phyloP scores from a whole-genome alignment of 2,888 invertebrate species.

The Scaptodrosophila latifasciaeformis region DNA sequence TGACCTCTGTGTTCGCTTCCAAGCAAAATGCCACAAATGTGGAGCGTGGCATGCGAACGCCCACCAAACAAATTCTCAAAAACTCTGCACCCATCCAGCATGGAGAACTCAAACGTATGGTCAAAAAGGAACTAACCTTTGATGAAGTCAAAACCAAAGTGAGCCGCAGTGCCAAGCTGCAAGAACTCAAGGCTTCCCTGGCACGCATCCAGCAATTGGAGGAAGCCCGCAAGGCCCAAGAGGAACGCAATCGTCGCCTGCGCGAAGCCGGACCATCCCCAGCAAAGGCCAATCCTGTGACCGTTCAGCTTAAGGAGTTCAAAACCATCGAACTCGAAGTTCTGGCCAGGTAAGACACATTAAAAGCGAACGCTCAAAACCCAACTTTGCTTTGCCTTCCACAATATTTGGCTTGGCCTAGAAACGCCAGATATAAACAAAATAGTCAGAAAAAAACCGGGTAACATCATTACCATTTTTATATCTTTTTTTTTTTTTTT shows the following conservation, averaged over 20 bases:
- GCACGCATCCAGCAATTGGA: conserved; percentile 81
- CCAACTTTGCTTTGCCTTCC: conserved; percentile 32
- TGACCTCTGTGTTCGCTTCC: conserved; percentile 41
- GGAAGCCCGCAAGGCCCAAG: conserved; percentile 77
- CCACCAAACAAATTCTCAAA: conserved; percentile 74
- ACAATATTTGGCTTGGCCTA: conserved; percentile 53
- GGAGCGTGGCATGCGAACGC: conserved; percentile 69
- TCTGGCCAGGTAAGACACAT: conserved; percentile 79
- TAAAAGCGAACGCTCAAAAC: too few species aligned
- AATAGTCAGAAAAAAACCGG: conserved; percentile 45
- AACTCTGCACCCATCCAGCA: conserved; percentile 62
- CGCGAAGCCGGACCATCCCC: conserved; percentile 60
- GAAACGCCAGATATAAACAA: conserved; percentile 55
- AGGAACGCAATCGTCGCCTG: conserved; percentile 69
- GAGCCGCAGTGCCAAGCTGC: conserved; percentile 81
- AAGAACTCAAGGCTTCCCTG: conserved; percentile 82
- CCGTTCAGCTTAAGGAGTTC: conserved; percentile 80
- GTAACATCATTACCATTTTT: conserved; percentile 54
- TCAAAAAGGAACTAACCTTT: conserved; percentile 80
- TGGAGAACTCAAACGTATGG: conserved; percentile 74
- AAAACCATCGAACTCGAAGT: conserved; percentile 86
- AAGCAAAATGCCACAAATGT: conserved; percentile 65
- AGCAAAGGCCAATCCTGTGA: conserved; percentile 41
- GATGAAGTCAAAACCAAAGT: conserved; percentile 83
- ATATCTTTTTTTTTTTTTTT: too few species aligned